phyloP scores from a whole-genome alignment of 1,140 invertebrate genomes.

The Neotoxoptera formosana region DNA sequence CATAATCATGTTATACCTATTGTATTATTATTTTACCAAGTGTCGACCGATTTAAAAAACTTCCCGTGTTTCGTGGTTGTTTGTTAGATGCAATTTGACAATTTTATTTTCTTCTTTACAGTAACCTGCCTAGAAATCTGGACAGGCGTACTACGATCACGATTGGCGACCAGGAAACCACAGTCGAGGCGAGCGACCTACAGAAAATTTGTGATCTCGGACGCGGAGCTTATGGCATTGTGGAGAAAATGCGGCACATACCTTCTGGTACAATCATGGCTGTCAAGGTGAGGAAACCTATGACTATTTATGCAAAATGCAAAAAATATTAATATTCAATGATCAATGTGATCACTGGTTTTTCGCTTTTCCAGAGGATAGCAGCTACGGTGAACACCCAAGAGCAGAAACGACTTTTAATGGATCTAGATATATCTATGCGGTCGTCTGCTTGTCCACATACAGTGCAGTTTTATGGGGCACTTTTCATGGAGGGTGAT shows the following conservation, averaged over 20 bases:
- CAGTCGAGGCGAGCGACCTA: constrained; percentile 90
- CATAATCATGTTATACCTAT: not conserved
- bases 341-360: not conserved
- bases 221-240: constrained; percentile 93
- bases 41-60: too few species aligned
- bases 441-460: constrained; percentile 93
- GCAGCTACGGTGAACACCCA: constrained; percentile 89
- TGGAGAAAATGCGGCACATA: constrained; percentile 94
- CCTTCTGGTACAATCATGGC: constrained; percentile 91
- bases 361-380: constrained; percentile 75
- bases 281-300: constrained; percentile 79
- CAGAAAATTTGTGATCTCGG: constrained; percentile 89
- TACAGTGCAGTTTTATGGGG: constrained; percentile 98
- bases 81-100: not conserved
- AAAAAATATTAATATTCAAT: not conserved
- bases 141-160: constrained; percentile 87
- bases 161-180: constrained; percentile 84
- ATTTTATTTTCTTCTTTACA: constrained; percentile 62
- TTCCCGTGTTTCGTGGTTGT: not conserved
- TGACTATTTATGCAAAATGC: not conserved
- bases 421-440: constrained; percentile 96
- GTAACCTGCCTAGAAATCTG: constrained; percentile 80
- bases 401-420: constrained; percentile 92
- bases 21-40: not conserved
- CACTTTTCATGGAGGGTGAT: constrained; percentile 93